Evolutionary conservation across 2,797 vertebrate genomes (phyloP).

Genomic region (Halcyon badia): DNA sequence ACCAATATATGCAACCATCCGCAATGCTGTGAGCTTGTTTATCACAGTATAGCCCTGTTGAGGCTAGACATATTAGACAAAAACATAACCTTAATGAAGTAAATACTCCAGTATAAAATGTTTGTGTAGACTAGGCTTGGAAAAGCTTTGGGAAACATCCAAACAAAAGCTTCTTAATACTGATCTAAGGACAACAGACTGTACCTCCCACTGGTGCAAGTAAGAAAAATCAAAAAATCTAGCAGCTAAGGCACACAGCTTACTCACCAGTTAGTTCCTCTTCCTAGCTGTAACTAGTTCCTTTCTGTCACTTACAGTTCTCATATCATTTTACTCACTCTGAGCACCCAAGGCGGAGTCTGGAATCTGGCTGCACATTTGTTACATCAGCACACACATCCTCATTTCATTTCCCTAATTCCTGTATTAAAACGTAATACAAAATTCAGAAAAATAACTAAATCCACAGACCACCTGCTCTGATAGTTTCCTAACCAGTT

Average conservation of each 20-base stretch:
- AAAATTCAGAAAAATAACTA: neutral
- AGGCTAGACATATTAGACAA: neutral
- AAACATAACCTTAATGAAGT: neutral
- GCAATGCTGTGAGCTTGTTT: neutral
- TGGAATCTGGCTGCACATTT: constrained; percentile 1
- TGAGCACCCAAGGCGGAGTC: neutral
- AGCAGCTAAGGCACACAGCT: neutral
- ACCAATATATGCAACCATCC: too few relatives aligned
- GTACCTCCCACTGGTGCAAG: neutral
- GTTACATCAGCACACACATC: constrained; percentile 47
- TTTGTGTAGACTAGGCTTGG: neutral
- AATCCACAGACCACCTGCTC: neutral
- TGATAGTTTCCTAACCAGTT: neutral
- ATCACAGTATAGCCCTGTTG: neutral
- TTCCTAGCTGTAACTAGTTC: constrained; percentile 41
- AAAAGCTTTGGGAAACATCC: neutral
- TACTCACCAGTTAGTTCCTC: constrained; percentile 57
- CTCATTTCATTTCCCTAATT: constrained; percentile 62
- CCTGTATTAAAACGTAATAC: neutral
- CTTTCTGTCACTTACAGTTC: constrained; percentile 30
- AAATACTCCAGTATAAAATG: neutral
- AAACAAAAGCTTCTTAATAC: neutral
- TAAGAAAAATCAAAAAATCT: neutral
- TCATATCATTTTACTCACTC: constrained; percentile 3
- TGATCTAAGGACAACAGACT: neutral